Percentiles rank a stretch among this genome's conserved stretches.
Conservation (phyloP, 2,888 invertebrate species). For the Sinhomidia bicolor region DNA sequence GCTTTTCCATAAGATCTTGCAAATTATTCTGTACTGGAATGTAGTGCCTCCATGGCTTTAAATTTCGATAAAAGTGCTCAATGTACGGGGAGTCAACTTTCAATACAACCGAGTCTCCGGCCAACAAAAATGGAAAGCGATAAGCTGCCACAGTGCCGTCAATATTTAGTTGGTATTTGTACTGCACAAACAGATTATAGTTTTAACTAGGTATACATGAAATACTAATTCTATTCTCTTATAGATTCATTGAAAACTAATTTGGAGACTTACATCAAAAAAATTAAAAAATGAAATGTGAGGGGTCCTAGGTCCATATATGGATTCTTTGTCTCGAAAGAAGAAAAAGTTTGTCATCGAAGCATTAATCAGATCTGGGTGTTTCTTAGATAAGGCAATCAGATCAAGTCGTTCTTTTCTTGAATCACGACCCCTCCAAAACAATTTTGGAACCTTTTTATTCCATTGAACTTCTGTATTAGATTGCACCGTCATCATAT, state of each 20-base stretch:
- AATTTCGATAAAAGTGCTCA: conserved; percentile 94
- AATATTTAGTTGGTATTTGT: conserved; percentile 95
- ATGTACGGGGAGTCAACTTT: conserved; percentile 97
- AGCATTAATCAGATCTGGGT: conserved; percentile 93
- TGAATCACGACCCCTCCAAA: conserved; percentile 97
- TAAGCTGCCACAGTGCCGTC: conserved; percentile 99
- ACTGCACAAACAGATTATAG: no score
- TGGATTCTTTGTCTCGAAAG: conserved; percentile 90
- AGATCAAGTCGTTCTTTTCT: conserved; percentile 91
- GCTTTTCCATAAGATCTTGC: conserved; percentile 89
- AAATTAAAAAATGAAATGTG: conserved; percentile 96
- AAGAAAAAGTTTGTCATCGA: conserved; percentile 98
- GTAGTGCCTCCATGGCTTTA: conserved; percentile 90
- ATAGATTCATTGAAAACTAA: no score
- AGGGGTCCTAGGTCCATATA: conserved; percentile 92
- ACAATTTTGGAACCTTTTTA: conserved; percentile 88
- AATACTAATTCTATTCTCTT: no score
- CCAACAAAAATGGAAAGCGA: conserved; percentile 94
- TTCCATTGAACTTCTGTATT: conserved; percentile 88
- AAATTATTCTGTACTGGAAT: conserved; percentile 91
- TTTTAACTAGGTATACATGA: no score
- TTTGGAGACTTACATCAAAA: conserved; percentile 89
- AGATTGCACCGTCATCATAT: conserved; percentile 94
- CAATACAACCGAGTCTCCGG: conserved; percentile 92
- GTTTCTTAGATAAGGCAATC: conserved; percentile 88